Evolutionary conservation across 2,113 vertebrate species (phyloP).

Genomic region (Hucho hucho): DNA sequence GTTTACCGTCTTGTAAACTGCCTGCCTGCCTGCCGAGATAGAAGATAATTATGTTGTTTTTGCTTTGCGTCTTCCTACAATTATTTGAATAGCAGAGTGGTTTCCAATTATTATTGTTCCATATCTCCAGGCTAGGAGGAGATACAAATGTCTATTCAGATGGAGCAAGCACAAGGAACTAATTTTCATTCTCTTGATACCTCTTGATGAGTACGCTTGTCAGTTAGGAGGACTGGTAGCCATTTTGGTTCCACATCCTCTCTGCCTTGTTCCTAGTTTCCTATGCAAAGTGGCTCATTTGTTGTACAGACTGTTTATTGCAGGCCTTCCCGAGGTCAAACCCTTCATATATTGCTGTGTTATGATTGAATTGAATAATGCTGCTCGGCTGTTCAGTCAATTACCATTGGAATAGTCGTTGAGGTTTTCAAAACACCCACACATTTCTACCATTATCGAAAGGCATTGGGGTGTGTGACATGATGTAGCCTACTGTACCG

Average conservation of each 20-base stretch:
- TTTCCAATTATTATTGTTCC: conserved; percentile 34
- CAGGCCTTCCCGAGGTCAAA: background rate
- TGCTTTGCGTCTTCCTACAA: conserved; percentile 38
- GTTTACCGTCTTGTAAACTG: conserved; percentile 65
- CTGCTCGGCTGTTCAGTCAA: background rate
- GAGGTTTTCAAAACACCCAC: background rate
- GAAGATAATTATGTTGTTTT: conserved; percentile 65
- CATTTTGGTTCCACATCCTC: conserved; percentile 4
- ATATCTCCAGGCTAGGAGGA: conserved; percentile 19
- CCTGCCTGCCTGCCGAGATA: conserved; percentile 31
- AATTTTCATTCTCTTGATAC: background rate
- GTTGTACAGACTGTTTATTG: background rate
- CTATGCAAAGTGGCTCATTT: background rate
- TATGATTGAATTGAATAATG: background rate
- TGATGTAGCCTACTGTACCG: no score
- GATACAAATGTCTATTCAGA: background rate
- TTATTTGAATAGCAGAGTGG: conserved; percentile 55
- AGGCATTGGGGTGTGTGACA: no score
- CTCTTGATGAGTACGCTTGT: background rate
- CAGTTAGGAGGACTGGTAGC: background rate
- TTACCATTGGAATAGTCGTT: background rate
- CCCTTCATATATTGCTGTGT: background rate
- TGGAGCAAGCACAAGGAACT: conserved; percentile 1
- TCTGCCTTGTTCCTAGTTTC: background rate
- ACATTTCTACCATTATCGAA: no score